Evolutionary conservation across 2,797 vertebrate species (phyloP), one percentile per base, ranked within the genome.

Genomic region (Onychomys arenicola): DNA sequence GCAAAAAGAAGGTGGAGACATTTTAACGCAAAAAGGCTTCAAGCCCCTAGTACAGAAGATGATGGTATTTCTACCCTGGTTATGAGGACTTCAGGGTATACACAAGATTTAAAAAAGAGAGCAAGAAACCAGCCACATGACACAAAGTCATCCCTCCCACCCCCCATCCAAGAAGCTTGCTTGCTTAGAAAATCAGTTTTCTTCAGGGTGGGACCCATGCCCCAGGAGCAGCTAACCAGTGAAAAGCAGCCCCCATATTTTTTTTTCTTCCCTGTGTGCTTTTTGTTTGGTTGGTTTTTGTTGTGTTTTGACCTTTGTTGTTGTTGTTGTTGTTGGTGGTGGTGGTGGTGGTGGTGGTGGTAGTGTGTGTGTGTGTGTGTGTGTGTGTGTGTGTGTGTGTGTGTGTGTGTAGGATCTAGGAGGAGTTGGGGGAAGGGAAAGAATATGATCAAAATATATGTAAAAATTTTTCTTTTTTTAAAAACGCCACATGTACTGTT

Each of bases 1-100:
- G 59, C 10, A 61, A 84, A 91, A 90, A 78, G 17, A 21, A 52
- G 69, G 2, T 65, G 29, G 89, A 88, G 77, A 34, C 16, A 57
- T 40, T 75, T 92, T 90, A 52, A 59, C 37, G 65, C 40, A 49
- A 88, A 27, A 82, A 96, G 5, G 59, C 89, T 84, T 81, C 63
- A 93, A 57, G 55, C 17, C 59, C 61, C 69, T 84, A 61, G 12
- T n/a, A 49, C 23, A 16, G 59, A 93, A 40, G 11, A 52, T 4
- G 89, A 92, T 67, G 16, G 21, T 63, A 34, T 71, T n/a, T 34
- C 21, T n/a, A 76, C 21, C 76, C 61, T 94, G 25, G 6, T 19
- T 85, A 27, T 85, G 77, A 65, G 29, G 84, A 76, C 37, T 92
- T 88, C 10, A 77, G 81, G n/a, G 17, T 71, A 63, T 84, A 93